Base-by-base conservation (phyloP, 2,113 vertebrate genomes). In the Zosterops pallidus region DNA sequence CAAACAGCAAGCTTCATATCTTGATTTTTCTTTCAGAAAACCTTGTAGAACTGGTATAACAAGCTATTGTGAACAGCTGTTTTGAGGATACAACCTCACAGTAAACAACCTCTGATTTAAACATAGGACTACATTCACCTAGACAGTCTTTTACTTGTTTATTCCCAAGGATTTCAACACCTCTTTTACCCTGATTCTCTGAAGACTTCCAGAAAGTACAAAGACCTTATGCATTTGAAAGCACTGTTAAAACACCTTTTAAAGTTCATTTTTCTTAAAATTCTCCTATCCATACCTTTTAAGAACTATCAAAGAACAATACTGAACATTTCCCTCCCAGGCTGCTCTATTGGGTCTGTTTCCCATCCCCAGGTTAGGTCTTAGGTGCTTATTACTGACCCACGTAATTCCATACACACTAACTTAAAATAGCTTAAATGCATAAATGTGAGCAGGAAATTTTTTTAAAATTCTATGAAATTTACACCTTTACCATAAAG, bases 1-100 rank as follows among this genome's bases (percentile, higher is more conserved):
- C 12, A 52, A 91, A 78, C 42, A 67, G 74, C 49, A 72, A 85
- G 69, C 31, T 92, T 71, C 2, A 0, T 55, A 85, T 89, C 83
- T 94, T 65, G 67, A 91, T 89, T 89, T 83, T 92, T 83, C 83
- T 95, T 79, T 95, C 82, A 86, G 81, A 95, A 96, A 86, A 82
- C 60, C 85, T 92, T 81, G 94, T 50, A 69, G 67, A 96, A 94
- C 94, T 78, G 42, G 89, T 90, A 78, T 26, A 93, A 92, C 77
- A 83, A 92, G 92, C 70, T 92, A 83, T 72, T 94, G 70, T 90
- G 83, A 93, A 57, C 74, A 92, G 80, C 80, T 93, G 85, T 83
- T 96, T 83, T 85, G 77, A 96, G 87, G 60, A 83, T 75, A 56
- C 37, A 86, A 60, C 55, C 78, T 88, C 1, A 0, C 10, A 85